Base-by-base conservation (phyloP, 2,797 vertebrate species). In the Craterocephalus amniculus region DNA sequence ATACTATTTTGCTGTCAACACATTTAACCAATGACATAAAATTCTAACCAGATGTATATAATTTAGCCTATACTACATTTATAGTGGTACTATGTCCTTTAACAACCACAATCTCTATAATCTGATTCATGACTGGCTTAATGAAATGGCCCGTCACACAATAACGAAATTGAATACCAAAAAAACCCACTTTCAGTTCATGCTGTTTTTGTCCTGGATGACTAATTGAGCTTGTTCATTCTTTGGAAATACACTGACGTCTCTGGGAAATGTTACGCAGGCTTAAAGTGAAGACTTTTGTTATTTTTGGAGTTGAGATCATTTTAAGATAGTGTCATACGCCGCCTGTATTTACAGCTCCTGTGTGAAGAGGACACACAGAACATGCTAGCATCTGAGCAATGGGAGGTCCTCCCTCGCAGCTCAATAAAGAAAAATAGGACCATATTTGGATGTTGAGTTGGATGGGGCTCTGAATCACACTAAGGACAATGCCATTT, bases 401-500 rank as follows among this genome's bases (percentile, higher is more conserved):
- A 79, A 88, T 88, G 84, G 88, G 85, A 84, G 87, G 81, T 90
- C 87, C 88, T 91, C 85, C 82, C 86, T 88, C 78, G 56, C 83
- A 75, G 87, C 85, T 74, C 78, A 79, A 85, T 85, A 86, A 84
- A 85, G 82, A 88, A 84, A 89, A 92, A 88, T 86, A 91, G 72
- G 70, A 84, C 92, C 92, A 91, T 94, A 94, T 94, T 93, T 92
- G 92, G 91, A 77, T 14, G 82, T 78, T 70, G 74, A 84, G 85
- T 70, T 56, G 69, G 65, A 87, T 87, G 75, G 84, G 76, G 67
- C 85, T 83, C 83, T 84, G 80, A 86, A 87, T 92, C 85, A 81
- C 74, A 81, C 84, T 35, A 76, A 79, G 74, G 87, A 90, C 85
- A 83, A 91, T 84, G 74, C 67, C 86, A 87, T 90, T 88, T 77